phyloP scores from a whole-genome alignment of 2,888 invertebrate species.

The Epirrhoe tristata region DNA sequence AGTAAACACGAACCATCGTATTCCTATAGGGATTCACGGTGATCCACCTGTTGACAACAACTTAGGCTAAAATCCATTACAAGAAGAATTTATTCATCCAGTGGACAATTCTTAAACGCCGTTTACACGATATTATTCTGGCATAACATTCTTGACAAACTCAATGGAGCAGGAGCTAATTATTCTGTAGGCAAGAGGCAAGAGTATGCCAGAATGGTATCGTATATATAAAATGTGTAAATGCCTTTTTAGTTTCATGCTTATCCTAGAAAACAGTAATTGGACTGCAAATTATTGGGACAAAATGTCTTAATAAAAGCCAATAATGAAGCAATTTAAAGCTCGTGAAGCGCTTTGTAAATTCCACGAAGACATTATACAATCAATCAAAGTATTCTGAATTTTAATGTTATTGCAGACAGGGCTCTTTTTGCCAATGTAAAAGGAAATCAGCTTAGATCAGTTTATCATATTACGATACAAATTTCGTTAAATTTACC shows the following conservation, averaged over 20 bases:
- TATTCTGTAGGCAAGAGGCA: too few species aligned
- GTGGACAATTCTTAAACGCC: too few species aligned
- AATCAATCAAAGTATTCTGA: neutral
- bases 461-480: too few species aligned
- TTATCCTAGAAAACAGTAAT: neutral
- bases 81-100: neutral
- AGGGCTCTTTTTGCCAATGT: neutral
- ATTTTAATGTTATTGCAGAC: neutral
- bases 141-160: too few species aligned
- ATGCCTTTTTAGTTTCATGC: neutral
- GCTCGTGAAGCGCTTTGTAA: neutral
- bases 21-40: constrained; percentile 69
- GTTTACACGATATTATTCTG: too few species aligned
- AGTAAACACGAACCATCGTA: constrained; percentile 67
- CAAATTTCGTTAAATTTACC: too few species aligned
- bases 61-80: neutral
- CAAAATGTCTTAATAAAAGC: neutral
- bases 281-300: neutral
- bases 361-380: neutral
- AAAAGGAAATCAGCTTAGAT: neutral
- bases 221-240: too few species aligned
- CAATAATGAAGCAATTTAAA: neutral
- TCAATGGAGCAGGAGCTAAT: too few species aligned
- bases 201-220: too few species aligned
- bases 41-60: constrained; percentile 71